Evolutionary conservation across 2,113 vertebrate species (phyloP).

Genomic region (Plectropomus leopardus): DNA sequence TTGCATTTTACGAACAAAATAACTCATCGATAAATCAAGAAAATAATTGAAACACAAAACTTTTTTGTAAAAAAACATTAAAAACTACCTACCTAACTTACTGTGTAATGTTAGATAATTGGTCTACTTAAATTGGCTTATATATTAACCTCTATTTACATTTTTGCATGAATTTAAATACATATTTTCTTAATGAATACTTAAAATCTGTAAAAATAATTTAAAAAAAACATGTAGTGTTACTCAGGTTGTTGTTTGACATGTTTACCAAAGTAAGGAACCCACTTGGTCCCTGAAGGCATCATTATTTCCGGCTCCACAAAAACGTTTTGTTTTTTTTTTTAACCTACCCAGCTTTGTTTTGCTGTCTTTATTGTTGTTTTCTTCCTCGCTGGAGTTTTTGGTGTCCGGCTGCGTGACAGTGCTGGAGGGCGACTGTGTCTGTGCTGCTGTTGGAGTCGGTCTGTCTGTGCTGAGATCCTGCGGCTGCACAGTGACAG

Average conservation of each 20-base stretch:
- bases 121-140: too few species aligned
- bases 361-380: not conserved
- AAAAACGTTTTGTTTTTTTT: not conserved
- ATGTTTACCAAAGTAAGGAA: not conserved
- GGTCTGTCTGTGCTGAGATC: not conserved
- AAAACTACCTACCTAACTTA: too few species aligned
- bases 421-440: not conserved
- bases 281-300: conserved; percentile 33
- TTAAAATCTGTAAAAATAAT: not conserved
- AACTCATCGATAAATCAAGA: not conserved
- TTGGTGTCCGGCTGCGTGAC: conserved; percentile 15
- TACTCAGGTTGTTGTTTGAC: not conserved
- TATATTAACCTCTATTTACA: too few species aligned
- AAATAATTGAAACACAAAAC: not conserved
- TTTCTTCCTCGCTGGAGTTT: not conserved
- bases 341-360: conserved; percentile 52
- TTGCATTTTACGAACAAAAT: not conserved
- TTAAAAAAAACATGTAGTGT: not conserved
- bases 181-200: not conserved
- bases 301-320: not conserved
- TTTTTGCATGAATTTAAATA: not conserved
- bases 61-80: not conserved
- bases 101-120: too few species aligned
- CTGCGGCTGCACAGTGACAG: conserved; percentile 21
- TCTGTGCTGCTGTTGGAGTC: conserved; percentile 20